Base-by-base conservation (phyloP, 2,797 vertebrate species). In the Propithecus deckenii region DNA sequence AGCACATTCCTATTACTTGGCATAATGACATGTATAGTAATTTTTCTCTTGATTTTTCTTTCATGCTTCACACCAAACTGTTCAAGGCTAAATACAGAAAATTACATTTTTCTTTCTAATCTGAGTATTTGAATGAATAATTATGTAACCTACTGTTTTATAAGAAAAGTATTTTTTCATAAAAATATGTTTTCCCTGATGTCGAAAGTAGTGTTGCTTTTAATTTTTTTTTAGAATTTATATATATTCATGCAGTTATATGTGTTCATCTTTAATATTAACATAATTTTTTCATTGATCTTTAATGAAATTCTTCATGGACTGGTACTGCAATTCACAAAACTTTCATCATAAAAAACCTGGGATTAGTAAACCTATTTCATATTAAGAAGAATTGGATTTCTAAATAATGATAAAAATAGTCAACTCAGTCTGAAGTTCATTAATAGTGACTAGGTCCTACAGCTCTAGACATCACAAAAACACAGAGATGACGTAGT, bases 11-110 rank as follows among this genome's bases (percentile, higher is more conserved):
- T 89, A 57, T 91, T 92, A 20, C 55, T 86, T 97, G 55, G 18
- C 48, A 88, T 89, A 63, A 83, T 96, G 75, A 89, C 48, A 69
- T 46, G 12, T 35, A 50, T 30, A 78, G 74, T 95, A 87, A 87
- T 92, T 80, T 96, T 95, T 75, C 72, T 86, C 50, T 89, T 92
- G 35, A 61, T 69, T 91, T 92, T 94, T 91, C 20, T 91, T 93
- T 92, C n/a, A 25, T 97, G 79, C 32, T 85, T 97, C 32, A 93
- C 32, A 93, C n/a, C 50, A 78, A 85, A 87, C 28, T 76, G 65
- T 57, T 95, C 30, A 91, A 41, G 28, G 28, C 20, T 91, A 96
- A 95, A 93, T 96, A 85, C 8, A 97, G 75, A 97, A 97, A 95
- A 94, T 93, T 80, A 12, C 14, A 65, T 94, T 91, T 95, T 96